Evolutionary conservation across 2,797 vertebrate species (phyloP).

Genomic region (Melanogrammus aeglefinus): DNA sequence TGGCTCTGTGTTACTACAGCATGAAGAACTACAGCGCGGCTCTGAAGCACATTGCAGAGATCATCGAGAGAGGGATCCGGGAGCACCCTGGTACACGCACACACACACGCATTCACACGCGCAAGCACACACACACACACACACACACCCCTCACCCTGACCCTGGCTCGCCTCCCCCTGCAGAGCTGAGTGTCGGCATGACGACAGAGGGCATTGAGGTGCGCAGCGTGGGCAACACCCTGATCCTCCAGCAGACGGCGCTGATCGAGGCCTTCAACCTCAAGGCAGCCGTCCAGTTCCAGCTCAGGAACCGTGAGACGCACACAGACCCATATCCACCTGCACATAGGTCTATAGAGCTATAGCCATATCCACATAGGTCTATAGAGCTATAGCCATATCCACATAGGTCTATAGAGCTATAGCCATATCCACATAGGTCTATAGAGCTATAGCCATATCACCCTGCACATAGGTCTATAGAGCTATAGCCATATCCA

Average conservation of each 20-base stretch:
- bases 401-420: too few species aligned
- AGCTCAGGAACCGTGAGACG: slow-evolving; percentile 81
- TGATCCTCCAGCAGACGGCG: slow-evolving; percentile 87
- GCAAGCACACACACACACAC: not conserved
- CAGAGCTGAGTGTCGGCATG: slow-evolving; percentile 92
- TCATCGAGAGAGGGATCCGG: slow-evolving; percentile 86
- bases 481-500: too few species aligned
- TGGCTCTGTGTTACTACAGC: slow-evolving; percentile 86
- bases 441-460: too few species aligned
- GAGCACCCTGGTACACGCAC: slow-evolving; percentile 82
- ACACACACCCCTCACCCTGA: not conserved
- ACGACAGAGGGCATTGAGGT: slow-evolving; percentile 90
- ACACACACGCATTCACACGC: not conserved
- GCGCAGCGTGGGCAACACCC: slow-evolving; percentile 93
- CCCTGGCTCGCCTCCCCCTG: not conserved
- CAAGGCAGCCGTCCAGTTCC: slow-evolving; percentile 93
- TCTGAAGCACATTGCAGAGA: slow-evolving; percentile 83
- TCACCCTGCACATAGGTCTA: too few species aligned
- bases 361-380: too few species aligned
- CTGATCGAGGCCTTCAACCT: slow-evolving; percentile 96
- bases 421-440: too few species aligned
- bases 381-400: too few species aligned
- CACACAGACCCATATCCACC: not conserved
- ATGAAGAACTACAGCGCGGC: slow-evolving; percentile 82
- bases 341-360: not conserved